Evolutionary conservation across 1,140 invertebrate genomes (phyloP), one percentile per base, ranked within the genome.

Genomic region (Andrena cerasifolii): DNA sequence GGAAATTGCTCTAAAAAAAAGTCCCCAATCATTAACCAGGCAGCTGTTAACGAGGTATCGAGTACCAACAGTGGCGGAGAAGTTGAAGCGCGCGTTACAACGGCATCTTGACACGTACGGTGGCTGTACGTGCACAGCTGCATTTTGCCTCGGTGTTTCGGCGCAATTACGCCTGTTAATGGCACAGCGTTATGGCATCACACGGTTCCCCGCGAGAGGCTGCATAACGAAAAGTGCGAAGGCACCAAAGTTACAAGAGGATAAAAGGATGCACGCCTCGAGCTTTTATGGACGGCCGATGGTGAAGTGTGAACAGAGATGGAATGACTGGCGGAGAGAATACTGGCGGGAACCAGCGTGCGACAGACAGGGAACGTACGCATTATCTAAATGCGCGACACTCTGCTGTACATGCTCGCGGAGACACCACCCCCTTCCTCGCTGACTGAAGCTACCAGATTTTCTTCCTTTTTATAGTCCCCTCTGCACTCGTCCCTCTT

Each of bases 311-410:
- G 77, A 80, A 80, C 76, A 79, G 85, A 85, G 79, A 87, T 66
- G 54, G 67, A 54, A 59, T 51, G 26, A 51, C n/a, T 31, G 33
- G 54, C 71, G 16, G 51, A 43, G 49, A 67, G 63, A 45, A 21
- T 16, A 63, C 54, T 47, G 24, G 40, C 43, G 26, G 66, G 33
- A 59, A 65, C 58, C n/a, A 31, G n/a, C 14, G 33, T 26, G 51
- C 51, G 63, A 49, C 45, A 31, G 51, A 49, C 49, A 36, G 58
- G n/a, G 62, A n/a, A 82, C 79, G 68, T 81, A 90, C 88, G 89
- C 90, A 91, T 91, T 91, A 91, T 91, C 90, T 90, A 91, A 91
- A 91, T 90, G 90, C 88, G 88, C 86, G 89, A 91, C 89, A 90
- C 90, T 91, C 89, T 88, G 79, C 67, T 73, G 79, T 82, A 74